Conservation (phyloP, 2,888 invertebrate species). For the Anagyrus pseudococci region DNA sequence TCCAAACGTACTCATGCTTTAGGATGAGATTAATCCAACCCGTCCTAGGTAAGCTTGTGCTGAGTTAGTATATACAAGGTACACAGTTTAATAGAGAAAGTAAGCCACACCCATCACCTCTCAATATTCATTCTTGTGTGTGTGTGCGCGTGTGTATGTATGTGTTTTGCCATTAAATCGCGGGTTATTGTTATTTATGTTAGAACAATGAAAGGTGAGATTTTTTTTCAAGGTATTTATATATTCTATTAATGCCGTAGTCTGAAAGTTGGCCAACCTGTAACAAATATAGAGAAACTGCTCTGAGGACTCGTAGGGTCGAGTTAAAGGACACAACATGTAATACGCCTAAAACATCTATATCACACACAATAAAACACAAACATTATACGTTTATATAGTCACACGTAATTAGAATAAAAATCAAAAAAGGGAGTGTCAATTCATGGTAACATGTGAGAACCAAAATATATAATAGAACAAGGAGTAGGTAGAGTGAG, state of each 20-base stretch:
- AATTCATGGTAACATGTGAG: too few relatives aligned
- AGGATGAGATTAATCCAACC: too few relatives aligned
- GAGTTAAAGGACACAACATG: not conserved
- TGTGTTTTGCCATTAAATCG: not conserved
- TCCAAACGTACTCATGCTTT: too few relatives aligned
- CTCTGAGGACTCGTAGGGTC: constrained; percentile 54
- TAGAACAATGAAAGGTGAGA: constrained; percentile 46
- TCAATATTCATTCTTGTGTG: constrained; percentile 22
- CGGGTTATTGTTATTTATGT: constrained; percentile 2
- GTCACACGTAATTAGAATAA: not conserved
- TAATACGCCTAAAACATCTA: too few relatives aligned
- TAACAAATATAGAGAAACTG: constrained; percentile 58
- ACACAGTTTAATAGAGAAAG: too few relatives aligned
- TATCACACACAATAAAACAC: too few relatives aligned
- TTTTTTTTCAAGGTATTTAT: constrained; percentile 43
- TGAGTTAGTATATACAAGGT: too few relatives aligned
- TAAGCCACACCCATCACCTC: constrained; percentile 33
- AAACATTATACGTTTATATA: not conserved
- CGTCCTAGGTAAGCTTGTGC: too few relatives aligned
- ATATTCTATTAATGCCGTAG: constrained; percentile 64
- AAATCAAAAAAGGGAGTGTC: too few relatives aligned
- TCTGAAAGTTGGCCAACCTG: constrained; percentile 65
- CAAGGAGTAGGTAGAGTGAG: constrained; percentile 6
- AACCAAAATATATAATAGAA: not conserved
- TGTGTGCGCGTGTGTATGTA: constrained; percentile 25